Conservation (phyloP, 2,797 vertebrate species). For the Allobates femoralis region DNA sequence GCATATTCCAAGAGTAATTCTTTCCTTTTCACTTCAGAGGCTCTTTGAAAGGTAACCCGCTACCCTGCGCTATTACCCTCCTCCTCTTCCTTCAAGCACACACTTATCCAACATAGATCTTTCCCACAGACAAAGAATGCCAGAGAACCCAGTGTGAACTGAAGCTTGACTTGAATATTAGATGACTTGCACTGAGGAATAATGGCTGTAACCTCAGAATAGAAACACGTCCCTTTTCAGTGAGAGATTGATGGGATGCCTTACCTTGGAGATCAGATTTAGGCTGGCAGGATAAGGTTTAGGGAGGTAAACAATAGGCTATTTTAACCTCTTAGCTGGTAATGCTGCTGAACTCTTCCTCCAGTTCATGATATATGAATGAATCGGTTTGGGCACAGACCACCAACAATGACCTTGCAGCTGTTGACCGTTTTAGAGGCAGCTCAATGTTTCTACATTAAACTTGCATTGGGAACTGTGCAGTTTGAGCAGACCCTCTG, state of each 20-base stretch:
- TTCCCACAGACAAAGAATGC: conserved; percentile 64
- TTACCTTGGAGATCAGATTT: conserved; percentile 53
- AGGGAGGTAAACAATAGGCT: conserved; percentile 48
- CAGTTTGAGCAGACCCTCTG: background rate
- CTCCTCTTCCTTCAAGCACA: conserved; percentile 39
- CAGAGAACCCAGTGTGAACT: conserved; percentile 61
- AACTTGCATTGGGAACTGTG: background rate
- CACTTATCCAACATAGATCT: conserved; percentile 60
- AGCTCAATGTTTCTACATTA: conserved; percentile 25
- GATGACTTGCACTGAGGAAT: conserved; percentile 52
- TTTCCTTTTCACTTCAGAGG: conserved; percentile 59
- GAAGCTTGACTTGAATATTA: conserved; percentile 63
- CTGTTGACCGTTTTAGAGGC: conserved; percentile 7
- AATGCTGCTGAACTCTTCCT: conserved; percentile 21
- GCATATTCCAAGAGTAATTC: conserved; percentile 55
- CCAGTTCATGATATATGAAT: conserved; percentile 11
- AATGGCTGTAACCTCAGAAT: conserved; percentile 61
- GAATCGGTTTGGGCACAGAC: conserved; percentile 28
- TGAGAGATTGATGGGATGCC: conserved; percentile 53
- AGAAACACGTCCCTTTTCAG: conserved; percentile 64
- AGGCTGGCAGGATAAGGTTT: conserved; percentile 50
- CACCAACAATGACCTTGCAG: conserved; percentile 53
- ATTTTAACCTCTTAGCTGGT: conserved; percentile 38
- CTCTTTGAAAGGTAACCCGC: conserved; percentile 60
- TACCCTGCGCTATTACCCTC: conserved; percentile 48